Conservation (phyloP, 2,113 vertebrate species). For the Pyxicephalus adspersus region DNA sequence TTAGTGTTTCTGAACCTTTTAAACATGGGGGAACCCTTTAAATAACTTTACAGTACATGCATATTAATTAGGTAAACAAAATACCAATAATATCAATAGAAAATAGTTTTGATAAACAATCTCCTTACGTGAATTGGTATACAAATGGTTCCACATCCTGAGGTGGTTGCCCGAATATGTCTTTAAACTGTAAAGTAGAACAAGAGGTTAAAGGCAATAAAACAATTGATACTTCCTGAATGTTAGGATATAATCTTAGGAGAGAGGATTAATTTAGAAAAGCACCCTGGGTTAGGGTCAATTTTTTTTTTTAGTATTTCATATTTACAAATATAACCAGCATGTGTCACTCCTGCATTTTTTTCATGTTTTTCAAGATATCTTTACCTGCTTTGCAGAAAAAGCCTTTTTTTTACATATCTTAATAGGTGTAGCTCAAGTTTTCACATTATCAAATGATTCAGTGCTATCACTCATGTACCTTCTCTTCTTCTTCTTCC, state of each 20-base stretch:
- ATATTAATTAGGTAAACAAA: neutral
- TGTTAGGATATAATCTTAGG: neutral
- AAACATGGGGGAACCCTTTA: no score
- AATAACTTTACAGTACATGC: no score
- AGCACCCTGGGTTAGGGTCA: no score
- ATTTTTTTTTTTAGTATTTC: no score
- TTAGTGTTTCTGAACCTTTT: neutral
- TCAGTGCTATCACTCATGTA: no score
- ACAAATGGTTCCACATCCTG: constrained; percentile 24
- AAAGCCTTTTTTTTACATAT: neutral
- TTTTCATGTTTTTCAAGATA: neutral
- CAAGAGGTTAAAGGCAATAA: neutral
- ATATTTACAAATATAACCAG: no score
- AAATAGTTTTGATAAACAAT: neutral
- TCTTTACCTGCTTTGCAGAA: neutral
- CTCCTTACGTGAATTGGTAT: neutral
- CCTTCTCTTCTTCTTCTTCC: no score
- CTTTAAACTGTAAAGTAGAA: neutral
- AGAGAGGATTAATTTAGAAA: neutral
- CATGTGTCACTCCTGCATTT: no score
- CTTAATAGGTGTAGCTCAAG: neutral
- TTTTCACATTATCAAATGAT: no score
- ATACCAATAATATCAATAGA: neutral
- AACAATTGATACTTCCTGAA: neutral
- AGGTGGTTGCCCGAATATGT: constrained; percentile 3